These are phyloP conservation scores for Caenorhabditis panamensis DNA, from an alignment of 2,888 invertebrate genomes.

Conservation along the genomic window DNA sequence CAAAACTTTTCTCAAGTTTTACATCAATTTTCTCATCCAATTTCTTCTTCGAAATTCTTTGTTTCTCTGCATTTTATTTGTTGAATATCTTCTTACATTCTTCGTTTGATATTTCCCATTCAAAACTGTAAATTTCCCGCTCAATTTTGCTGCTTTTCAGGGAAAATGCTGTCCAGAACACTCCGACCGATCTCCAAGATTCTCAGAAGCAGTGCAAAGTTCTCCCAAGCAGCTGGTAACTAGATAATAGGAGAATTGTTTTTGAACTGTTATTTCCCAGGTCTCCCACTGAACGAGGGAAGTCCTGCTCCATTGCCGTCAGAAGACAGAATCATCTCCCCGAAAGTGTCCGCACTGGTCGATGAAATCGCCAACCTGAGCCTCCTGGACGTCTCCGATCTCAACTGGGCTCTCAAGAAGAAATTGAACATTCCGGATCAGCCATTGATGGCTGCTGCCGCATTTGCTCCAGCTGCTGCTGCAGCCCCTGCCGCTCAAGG, in stretches of 20 bases:
- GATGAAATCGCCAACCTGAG: constrained; percentile 79
- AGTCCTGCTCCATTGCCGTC: constrained; percentile 65
- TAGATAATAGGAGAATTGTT: background rate
- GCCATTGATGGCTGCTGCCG: constrained; percentile 76
- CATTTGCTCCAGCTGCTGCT: constrained; percentile 72
- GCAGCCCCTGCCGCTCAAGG: constrained; percentile 68
- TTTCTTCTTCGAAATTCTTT: background rate
- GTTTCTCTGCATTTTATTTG: constrained; percentile 7
- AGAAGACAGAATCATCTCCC: constrained; percentile 72
- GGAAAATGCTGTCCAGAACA: constrained; percentile 54
- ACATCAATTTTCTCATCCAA: background rate
- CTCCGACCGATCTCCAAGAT: constrained; percentile 55
- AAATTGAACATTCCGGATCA: constrained; percentile 79
- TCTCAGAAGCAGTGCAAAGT: constrained; percentile 40
- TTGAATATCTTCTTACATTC: background rate
- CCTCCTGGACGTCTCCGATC: constrained; percentile 79
- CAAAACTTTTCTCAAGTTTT: constrained; percentile 1
- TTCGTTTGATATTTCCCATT: background rate
- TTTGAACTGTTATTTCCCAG: constrained; percentile 39
- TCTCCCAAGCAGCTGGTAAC: constrained; percentile 59
- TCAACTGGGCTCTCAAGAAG: constrained; percentile 80
- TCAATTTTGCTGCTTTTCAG: too few relatives aligned
- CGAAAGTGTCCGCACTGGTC: constrained; percentile 74
- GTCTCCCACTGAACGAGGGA: constrained; percentile 70
- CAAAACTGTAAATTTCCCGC: background rate